Percentiles rank a stretch among this genome's conserved stretches.
phyloP scores from a whole-genome alignment of 2,888 invertebrate species.

The Furcula furcula region DNA sequence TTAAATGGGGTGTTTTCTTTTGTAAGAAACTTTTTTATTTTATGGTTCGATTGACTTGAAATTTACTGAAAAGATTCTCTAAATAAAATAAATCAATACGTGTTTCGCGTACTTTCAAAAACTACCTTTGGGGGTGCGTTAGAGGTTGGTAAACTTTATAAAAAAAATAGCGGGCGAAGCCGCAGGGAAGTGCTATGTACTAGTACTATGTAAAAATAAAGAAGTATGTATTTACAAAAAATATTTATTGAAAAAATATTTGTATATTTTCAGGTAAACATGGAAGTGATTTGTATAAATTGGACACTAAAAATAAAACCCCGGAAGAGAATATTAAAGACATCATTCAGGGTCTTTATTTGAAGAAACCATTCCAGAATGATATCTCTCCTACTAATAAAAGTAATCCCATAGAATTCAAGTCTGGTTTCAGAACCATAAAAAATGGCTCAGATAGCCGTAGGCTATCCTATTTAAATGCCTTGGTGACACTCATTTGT shows the following conservation, averaged over 20 bases:
- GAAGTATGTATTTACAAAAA: too few relatives aligned
- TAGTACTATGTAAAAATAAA: too few relatives aligned
- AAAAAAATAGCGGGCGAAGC: too few relatives aligned
- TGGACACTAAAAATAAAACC: conserved; percentile 81
- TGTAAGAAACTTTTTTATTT: too few relatives aligned
- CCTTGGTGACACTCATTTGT: conserved; percentile 89
- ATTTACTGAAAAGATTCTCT: too few relatives aligned
- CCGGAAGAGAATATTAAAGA: conserved; percentile 84
- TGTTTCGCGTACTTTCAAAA: too few relatives aligned
- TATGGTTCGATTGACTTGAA: too few relatives aligned
- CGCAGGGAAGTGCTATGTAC: too few relatives aligned
- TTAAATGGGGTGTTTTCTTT: too few relatives aligned
- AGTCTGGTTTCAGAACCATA: conserved; percentile 81
- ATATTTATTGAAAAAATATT: conserved; percentile 9
- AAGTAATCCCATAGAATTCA: conserved; percentile 63
- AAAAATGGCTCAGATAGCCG: conserved; percentile 87
- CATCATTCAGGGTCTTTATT: conserved; percentile 83
- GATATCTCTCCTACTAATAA: conserved; percentile 67
- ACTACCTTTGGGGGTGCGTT: too few relatives aligned
- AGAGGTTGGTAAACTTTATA: too few relatives aligned
- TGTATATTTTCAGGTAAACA: conserved; percentile 73
- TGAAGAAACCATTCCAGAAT: conserved; percentile 61
- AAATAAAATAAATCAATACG: too few relatives aligned
- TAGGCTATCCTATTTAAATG: conserved; percentile 93
- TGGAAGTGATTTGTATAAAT: conserved; percentile 84